Evolutionary conservation across 2,797 vertebrate genomes (phyloP), one percentile per base, ranked within the genome.

Genomic region (Pelochelys cantorii): DNA sequence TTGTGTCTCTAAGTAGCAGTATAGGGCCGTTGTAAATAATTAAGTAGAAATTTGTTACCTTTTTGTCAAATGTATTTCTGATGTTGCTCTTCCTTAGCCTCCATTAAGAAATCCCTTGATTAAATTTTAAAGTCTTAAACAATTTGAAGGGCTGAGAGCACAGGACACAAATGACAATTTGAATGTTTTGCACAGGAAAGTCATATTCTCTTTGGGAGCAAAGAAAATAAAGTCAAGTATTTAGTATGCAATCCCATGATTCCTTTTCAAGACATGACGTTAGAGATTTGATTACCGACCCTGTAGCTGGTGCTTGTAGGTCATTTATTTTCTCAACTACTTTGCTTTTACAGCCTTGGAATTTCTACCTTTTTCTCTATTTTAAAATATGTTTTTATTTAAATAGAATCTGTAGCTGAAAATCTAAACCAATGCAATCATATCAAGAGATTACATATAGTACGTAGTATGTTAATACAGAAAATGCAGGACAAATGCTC

Each of bases 91-190:
- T 98, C 97, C 97, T 97, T 93, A 18, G 12, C 97, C 95, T 98
- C 98, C 98, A 98, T 98, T 98, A 98, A 98, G 98, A 98, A 98
- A 98, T 98, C 97, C 94, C 98, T 98, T 98, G 98, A 98, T 98
- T 98, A 98, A 98, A 98, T 98, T 98, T 98, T 98, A 98, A 98
- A 98, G 97, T 98, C 98, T 98, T 98, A 98, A 98, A 98, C 98
- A 98, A 98, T 98, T 97, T 98, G 97, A 98, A 98, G 95, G 97
- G 96, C 97, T 98, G 97, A 98, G 95, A 98, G 97, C 95, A 96
- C 93, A 97, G 96, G 97, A 97, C 96, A 95, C 96, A 97, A 98
- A 96, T 97, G 97, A 95, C 95, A 90, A 92, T 96, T 96, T 97
- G 96, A 98, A 97, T 97, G 96, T 97, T 98, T 97, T 98, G 93